Percentiles rank a stretch among this genome's conserved stretches.
These are phyloP conservation scores for Acromyrmex charruanus DNA, from an alignment of 1,140 invertebrate species.

Conservation along the genomic window DNA sequence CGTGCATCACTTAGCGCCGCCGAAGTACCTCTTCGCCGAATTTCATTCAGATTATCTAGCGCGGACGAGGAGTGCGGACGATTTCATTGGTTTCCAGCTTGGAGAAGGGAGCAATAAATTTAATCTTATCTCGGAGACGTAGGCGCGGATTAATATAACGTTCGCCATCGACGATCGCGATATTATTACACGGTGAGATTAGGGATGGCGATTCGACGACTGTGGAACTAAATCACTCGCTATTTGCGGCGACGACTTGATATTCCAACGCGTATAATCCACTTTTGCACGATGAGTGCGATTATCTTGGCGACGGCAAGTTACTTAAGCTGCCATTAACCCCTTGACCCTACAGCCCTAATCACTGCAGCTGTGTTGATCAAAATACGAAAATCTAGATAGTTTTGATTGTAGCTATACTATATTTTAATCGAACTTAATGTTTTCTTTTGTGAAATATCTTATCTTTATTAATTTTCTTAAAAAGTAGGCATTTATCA, in stretches of 20 bases:
- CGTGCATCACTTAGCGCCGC: slow-evolving; percentile 55
- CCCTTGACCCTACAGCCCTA: slow-evolving; percentile 36
- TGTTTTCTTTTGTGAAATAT: background rate
- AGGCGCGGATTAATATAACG: slow-evolving; percentile 62
- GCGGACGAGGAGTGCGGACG: slow-evolving; percentile 19
- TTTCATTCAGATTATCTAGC: slow-evolving; percentile 56
- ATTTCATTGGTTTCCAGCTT: slow-evolving; percentile 24
- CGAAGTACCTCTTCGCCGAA: slow-evolving; percentile 45
- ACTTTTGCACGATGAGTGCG: slow-evolving; percentile 43
- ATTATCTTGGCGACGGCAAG: slow-evolving; percentile 30
- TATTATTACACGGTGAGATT: slow-evolving; percentile 55
- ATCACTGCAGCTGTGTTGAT: background rate
- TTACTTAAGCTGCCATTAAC: slow-evolving; percentile 62
- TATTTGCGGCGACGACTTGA: slow-evolving; percentile 53
- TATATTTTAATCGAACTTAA: background rate
- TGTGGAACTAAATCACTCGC: slow-evolving; percentile 35
- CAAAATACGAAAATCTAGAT: background rate
- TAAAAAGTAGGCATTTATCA: background rate
- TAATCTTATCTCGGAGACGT: slow-evolving; percentile 54
- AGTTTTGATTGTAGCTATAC: background rate
- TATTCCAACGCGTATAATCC: slow-evolving; percentile 52
- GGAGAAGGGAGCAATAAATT: slow-evolving; percentile 44
- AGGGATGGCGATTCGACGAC: slow-evolving; percentile 34
- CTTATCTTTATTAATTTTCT: background rate
- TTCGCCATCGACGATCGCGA: slow-evolving; percentile 49